Evolutionary conservation across 2,888 invertebrate genomes (phyloP).

Genomic region (Agrenia bidenticulata): DNA sequence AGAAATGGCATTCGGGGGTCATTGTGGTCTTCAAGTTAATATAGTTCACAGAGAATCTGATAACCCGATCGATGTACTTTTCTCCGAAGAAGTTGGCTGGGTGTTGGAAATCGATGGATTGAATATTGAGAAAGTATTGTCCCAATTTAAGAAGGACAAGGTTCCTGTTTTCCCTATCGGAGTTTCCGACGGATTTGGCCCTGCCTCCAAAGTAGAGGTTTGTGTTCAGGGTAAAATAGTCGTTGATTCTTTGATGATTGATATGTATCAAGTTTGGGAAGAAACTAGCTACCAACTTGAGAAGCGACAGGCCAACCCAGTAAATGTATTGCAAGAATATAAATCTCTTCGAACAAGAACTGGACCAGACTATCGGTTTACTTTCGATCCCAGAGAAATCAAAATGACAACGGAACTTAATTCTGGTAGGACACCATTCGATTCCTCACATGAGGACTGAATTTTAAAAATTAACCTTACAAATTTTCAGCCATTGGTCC

Average conservation of each 20-base stretch:
- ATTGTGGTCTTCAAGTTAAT: slow-evolving; percentile 73
- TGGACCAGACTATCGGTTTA: slow-evolving; percentile 71
- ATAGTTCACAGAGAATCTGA: slow-evolving; percentile 61
- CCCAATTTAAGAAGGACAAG: slow-evolving; percentile 63
- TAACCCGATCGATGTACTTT: slow-evolving; percentile 67
- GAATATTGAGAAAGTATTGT: slow-evolving; percentile 64
- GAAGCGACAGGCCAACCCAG: slow-evolving; percentile 74
- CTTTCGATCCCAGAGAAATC: slow-evolving; percentile 61
- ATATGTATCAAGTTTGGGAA: slow-evolving; percentile 86
- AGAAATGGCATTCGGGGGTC: slow-evolving; percentile 95
- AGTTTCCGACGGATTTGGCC: slow-evolving; percentile 66
- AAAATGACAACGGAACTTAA: slow-evolving; percentile 55
- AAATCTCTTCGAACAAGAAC: slow-evolving; percentile 67
- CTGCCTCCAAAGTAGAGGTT: slow-evolving; percentile 65
- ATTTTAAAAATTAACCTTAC: background rate
- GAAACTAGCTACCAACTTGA: slow-evolving; percentile 91
- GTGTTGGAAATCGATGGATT: slow-evolving; percentile 69
- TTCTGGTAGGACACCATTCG: slow-evolving; percentile 22
- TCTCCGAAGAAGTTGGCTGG: slow-evolving; percentile 84
- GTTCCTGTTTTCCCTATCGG: slow-evolving; percentile 72
- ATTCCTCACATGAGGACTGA: background rate
- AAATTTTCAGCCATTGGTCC: slow-evolving; percentile 55
- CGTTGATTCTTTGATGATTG: slow-evolving; percentile 66
- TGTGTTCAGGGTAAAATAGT: slow-evolving; percentile 64
- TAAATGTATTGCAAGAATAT: slow-evolving; percentile 79